Evolutionary conservation across 1,140 invertebrate species (phyloP), one percentile per base, ranked within the genome.

Genomic region (Aphelinus atriplicis): DNA sequence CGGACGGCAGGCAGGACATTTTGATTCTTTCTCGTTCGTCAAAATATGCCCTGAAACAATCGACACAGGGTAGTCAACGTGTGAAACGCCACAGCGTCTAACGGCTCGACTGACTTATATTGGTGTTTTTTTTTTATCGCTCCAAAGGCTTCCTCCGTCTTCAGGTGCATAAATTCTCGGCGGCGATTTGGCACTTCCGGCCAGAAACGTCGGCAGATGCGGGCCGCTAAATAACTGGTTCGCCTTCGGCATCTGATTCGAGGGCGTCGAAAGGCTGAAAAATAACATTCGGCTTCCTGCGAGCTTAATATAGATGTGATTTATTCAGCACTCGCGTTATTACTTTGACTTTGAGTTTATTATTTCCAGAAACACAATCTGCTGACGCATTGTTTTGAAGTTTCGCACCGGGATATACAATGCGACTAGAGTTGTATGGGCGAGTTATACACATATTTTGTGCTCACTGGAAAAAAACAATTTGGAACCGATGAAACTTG

Each of bases 151-250:
- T 47, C 7, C 4, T 62, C 71, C 71, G 71, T 75, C 73, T 75
- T 10, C 2, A 42, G 57, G 43, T 53, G 57, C 56, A 75, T 75
- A 75, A 75, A 75, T 75, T 67, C 53, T 1, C 26, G 1, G 9
- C 58, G 48, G 7, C 57, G 51, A 51, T 75, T 75, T 71, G 68
- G 73, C 62, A 75, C 73, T 75, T 75, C 73, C 73, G 73, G 73
- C 62, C 78, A 72, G 71, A 79, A 81, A 77, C 73, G 53, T 56
- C 58, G 63, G 67, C 76, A 81, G 78, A 79, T 80, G 80, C 72
- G 75, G 80, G 77, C 64, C 63, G 69, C 73, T 78, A 80, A 81
- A 80, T 80, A 76, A 77, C 76, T 79, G 76, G 73, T 78, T 77
- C 71, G 75, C 50, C 62, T 75, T 68, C 47, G n/a, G 60, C 64